Evolutionary conservation across 2,113 vertebrate genomes (phyloP).

Genomic region (Tetrao urogallus): DNA sequence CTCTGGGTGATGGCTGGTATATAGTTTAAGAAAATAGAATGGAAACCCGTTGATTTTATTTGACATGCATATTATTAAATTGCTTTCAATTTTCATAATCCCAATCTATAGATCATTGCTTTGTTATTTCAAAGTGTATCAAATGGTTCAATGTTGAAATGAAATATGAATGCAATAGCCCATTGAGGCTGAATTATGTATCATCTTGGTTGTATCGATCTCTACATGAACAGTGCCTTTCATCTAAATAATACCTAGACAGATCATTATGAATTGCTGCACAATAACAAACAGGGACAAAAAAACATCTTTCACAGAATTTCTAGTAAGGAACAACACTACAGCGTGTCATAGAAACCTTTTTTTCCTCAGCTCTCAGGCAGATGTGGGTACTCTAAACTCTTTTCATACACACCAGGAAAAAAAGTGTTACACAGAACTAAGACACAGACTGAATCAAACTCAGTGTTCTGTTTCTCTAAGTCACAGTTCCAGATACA

Average conservation of each 20-base stretch:
- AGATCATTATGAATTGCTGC: slow-evolving; percentile 48
- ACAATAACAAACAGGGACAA: slow-evolving; percentile 1
- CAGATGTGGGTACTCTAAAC: slow-evolving; percentile 9
- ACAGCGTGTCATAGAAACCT: not conserved
- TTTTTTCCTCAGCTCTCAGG: not conserved
- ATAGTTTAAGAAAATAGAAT: slow-evolving; percentile 43
- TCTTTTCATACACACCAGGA: not conserved
- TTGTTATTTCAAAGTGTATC: slow-evolving; percentile 61
- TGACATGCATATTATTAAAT: slow-evolving; percentile 38
- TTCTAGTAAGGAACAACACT: slow-evolving; percentile 17
- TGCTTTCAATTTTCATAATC: slow-evolving; percentile 42
- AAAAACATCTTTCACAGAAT: slow-evolving; percentile 5
- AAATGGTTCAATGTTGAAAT: slow-evolving; percentile 51
- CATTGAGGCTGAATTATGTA: slow-evolving; percentile 51
- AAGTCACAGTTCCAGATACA: not conserved
- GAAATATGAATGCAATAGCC: slow-evolving; percentile 50
- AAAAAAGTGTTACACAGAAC: slow-evolving; percentile 1
- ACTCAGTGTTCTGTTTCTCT: not conserved
- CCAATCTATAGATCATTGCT: slow-evolving; percentile 18
- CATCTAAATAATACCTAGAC: slow-evolving; percentile 40
- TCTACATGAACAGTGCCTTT: slow-evolving; percentile 41
- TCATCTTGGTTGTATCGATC: slow-evolving; percentile 30
- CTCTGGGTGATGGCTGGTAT: slow-evolving; percentile 8
- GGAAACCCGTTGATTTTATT: slow-evolving; percentile 20
- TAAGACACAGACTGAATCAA: not conserved